A percentile compares a stretch with the other conserved stretches of the same genome.
phyloP scores from a whole-genome alignment of 1,140 invertebrate genomes.

The Sitophilus oryzae region DNA sequence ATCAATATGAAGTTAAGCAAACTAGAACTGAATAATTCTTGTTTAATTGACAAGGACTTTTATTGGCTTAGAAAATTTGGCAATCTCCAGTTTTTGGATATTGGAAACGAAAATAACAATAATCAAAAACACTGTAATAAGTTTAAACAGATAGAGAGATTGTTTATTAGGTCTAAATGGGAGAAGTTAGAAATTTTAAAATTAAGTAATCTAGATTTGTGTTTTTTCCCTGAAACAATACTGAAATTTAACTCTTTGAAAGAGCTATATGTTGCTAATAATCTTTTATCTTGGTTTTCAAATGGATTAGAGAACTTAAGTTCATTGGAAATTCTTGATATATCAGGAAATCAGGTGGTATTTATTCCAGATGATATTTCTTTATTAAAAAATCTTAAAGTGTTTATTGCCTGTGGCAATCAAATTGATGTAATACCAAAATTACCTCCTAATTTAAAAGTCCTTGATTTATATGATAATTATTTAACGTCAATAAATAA shows the following conservation, averaged over 20 bases:
- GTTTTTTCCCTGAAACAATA: constrained; percentile 13
- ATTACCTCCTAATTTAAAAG: constrained; percentile 6
- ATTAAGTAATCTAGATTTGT: constrained; percentile 5
- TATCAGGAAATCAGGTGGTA: constrained; percentile 13
- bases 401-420: constrained; percentile 8
- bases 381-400: constrained; percentile 7
- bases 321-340: constrained; percentile 14
- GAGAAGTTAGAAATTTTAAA: constrained; percentile 6
- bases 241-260: constrained; percentile 9
- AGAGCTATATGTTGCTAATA: constrained; percentile 15
- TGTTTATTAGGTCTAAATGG: constrained; percentile 6
- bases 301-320: constrained; percentile 10
- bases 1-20: constrained; percentile 5
- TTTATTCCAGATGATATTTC: constrained; percentile 9
- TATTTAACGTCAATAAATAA: constrained; percentile 5
- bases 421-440: constrained; percentile 6
- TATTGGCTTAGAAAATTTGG: constrained; percentile 6
- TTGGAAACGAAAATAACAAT: constrained; percentile 3
- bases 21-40: constrained; percentile 8
- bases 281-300: constrained; percentile 15
- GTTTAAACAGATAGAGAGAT: constrained; percentile 3
- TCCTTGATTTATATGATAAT: constrained; percentile 18
- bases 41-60: constrained; percentile 14
- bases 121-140: constrained; percentile 9
- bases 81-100: constrained; percentile 9